Conservation (phyloP, 2,888 invertebrate species). For the Dermolepida albohirtum region DNA sequence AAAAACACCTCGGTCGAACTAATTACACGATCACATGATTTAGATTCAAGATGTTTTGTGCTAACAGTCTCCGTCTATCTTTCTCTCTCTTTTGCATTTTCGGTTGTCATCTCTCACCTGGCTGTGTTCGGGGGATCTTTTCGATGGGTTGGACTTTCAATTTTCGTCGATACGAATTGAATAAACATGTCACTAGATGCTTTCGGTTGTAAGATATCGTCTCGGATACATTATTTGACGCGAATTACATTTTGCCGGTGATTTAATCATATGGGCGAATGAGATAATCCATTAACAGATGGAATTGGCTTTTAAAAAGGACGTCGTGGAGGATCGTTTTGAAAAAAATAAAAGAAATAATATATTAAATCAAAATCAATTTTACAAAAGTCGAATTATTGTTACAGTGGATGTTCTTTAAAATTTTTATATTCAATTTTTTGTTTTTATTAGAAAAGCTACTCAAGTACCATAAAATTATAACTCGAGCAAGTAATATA, state of each 20-base stretch:
- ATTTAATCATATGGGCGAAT: slow-evolving; percentile 17
- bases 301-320: slow-evolving; percentile 29
- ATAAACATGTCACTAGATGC: slow-evolving; percentile 44
- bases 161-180: slow-evolving; percentile 43
- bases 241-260: slow-evolving; percentile 26
- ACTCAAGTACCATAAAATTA: no score
- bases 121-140: neutral
- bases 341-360: neutral
- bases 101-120: neutral
- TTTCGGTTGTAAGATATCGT: slow-evolving; percentile 32
- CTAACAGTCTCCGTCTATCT: neutral
- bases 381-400: no score
- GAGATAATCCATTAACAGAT: slow-evolving; percentile 24
- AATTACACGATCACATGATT: slow-evolving; percentile 42
- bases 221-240: slow-evolving; percentile 16
- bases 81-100: no score
- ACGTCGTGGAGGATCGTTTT: neutral
- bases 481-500: no score
- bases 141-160: slow-evolving; percentile 38
- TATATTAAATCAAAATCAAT: neutral
- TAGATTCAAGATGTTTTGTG: slow-evolving; percentile 9
- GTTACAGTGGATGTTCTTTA: no score
- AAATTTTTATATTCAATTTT: no score
- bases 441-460: no score
- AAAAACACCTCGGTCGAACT: slow-evolving; percentile 40